Conservation (phyloP, 2,888 invertebrate genomes). For the Syritta pipiens region DNA sequence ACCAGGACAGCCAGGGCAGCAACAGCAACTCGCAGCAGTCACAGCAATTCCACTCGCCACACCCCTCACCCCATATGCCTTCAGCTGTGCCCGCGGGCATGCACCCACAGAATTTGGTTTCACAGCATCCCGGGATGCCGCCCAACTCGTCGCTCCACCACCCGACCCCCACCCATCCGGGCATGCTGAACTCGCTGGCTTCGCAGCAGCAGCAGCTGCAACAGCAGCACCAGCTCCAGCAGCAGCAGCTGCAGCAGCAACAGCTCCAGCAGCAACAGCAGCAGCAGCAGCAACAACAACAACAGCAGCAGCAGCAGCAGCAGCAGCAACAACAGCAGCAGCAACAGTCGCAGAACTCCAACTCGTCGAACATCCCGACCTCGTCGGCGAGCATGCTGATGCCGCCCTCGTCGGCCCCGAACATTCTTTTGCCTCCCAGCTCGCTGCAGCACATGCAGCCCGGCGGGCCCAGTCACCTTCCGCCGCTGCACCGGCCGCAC, state of each 20-base stretch:
- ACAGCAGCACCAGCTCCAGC: constrained; percentile 53
- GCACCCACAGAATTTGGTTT: constrained; percentile 78
- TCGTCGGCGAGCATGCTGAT: constrained; percentile 79
- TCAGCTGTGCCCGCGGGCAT: constrained; percentile 77
- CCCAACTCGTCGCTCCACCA: constrained; percentile 69
- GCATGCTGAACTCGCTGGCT: constrained; percentile 49
- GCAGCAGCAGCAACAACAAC: constrained; percentile 69
- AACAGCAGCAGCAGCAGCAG: constrained; percentile 56
- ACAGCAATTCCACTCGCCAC: constrained; percentile 78
- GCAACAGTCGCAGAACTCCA: constrained; percentile 72
- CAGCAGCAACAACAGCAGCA: constrained; percentile 60
- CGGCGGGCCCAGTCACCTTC: constrained; percentile 72
- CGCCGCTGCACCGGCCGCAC: constrained; percentile 78
- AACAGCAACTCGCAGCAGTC: constrained; percentile 77
- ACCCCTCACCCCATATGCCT: constrained; percentile 78
- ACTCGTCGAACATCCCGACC: constrained; percentile 64
- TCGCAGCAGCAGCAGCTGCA: constrained; percentile 67
- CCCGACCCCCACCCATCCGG: constrained; percentile 56
- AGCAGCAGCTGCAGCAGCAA: constrained; percentile 62
- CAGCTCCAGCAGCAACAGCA: constrained; percentile 66
- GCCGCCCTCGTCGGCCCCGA: constrained; percentile 76
- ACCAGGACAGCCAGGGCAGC: constrained; percentile 79
- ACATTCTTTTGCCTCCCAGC: constrained; percentile 71
- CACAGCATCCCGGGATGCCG: constrained; percentile 75
- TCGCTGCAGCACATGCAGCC: constrained; percentile 72